Conservation (phyloP, 2,888 invertebrate genomes). For the Mesorhabditis belari region DNA sequence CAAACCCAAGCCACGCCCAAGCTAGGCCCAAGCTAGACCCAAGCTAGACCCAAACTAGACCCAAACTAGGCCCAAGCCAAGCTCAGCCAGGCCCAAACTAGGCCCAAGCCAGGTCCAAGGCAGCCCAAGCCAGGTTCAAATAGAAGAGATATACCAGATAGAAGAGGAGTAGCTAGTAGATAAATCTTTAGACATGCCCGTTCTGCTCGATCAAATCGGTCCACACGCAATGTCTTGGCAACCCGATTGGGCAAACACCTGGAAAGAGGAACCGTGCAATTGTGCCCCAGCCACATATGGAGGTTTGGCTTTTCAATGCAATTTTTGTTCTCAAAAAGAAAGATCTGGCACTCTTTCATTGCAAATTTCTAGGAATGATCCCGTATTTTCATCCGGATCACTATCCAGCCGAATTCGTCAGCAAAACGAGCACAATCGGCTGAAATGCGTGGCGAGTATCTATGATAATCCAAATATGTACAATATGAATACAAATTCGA, state of each 20-base stretch:
- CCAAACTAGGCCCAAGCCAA: too few relatives aligned
- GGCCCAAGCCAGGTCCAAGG: too few relatives aligned
- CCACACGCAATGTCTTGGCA: constrained; percentile 47
- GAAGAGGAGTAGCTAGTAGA: too few relatives aligned
- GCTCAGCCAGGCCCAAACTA: too few relatives aligned
- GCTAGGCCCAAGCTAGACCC: too few relatives aligned
- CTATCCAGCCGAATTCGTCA: constrained; percentile 42
- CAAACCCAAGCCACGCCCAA: too few relatives aligned
- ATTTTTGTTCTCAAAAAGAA: too few relatives aligned
- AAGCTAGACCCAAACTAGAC: too few relatives aligned
- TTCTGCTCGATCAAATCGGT: constrained; percentile 34
- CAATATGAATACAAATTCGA: constrained; percentile 31
- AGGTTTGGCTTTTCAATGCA: too few relatives aligned
- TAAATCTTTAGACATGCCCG: constrained; percentile 44
- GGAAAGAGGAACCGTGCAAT: constrained; percentile 40
- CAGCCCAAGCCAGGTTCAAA: too few relatives aligned
- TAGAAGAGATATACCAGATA: too few relatives aligned
- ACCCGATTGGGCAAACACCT: constrained; percentile 49
- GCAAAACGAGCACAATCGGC: constrained; percentile 40
- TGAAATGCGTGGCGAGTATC: constrained; percentile 42
- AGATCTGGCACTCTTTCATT: too few relatives aligned
- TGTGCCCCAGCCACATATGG: constrained; percentile 50
- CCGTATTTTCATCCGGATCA: constrained; percentile 48
- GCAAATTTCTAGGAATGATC: constrained; percentile 37
- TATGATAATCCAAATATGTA: constrained; percentile 43